phyloP scores from a whole-genome alignment of 1,140 invertebrate species.

The Musca vetustissima region DNA sequence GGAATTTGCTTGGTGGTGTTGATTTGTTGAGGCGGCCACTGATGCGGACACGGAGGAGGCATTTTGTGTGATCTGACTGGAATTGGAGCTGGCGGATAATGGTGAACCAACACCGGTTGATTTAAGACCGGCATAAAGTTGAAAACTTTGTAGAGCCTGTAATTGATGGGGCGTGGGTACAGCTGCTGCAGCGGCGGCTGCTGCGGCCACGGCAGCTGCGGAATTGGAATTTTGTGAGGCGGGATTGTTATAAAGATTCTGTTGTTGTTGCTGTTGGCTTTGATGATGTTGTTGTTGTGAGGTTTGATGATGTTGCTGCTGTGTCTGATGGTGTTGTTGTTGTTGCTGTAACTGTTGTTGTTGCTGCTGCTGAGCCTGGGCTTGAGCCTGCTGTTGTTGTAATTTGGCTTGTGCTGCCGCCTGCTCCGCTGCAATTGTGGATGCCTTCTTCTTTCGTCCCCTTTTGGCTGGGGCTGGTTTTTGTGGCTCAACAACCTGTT shows the following conservation, averaged over 20 bases:
- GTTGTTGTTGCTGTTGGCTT: constrained; percentile 6
- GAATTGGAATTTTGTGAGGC: neutral
- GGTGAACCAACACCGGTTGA: constrained; percentile 45
- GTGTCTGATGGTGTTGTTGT: constrained; percentile 19
- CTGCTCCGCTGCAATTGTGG: constrained; percentile 44
- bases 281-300: constrained; percentile 12
- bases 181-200: constrained; percentile 20
- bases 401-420: constrained; percentile 33
- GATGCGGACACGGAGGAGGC: neutral
- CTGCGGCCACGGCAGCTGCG: neutral
- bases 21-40: constrained; percentile 10
- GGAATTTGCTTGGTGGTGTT: neutral
- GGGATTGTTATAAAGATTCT: neutral
- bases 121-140: constrained; percentile 60
- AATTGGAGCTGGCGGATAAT: constrained; percentile 9
- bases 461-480: constrained; percentile 39
- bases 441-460: constrained; percentile 50
- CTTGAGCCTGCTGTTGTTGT: constrained; percentile 37
- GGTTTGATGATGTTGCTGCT: constrained; percentile 25
- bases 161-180: constrained; percentile 34
- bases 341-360: constrained; percentile 33
- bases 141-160: constrained; percentile 56
- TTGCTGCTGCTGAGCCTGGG: constrained; percentile 26
- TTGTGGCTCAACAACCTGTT: constrained; percentile 10
- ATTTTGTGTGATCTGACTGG: constrained; percentile 8